phyloP scores from a whole-genome alignment of 2,888 invertebrate genomes.

The Anodontia alba region DNA sequence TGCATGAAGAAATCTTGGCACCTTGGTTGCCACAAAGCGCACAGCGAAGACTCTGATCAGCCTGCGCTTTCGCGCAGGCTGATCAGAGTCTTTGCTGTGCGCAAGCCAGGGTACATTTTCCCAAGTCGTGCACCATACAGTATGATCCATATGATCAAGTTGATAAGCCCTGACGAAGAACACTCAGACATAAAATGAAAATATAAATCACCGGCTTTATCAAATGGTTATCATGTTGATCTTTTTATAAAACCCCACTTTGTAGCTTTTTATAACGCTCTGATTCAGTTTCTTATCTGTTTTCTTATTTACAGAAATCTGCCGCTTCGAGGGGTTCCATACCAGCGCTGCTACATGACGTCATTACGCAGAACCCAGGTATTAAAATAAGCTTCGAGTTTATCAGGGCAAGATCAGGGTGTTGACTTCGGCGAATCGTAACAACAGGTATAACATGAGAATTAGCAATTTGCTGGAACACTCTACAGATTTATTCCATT shows the following conservation, averaged over 20 bases:
- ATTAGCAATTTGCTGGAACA: not conserved
- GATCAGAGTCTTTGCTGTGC: no score
- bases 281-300: slow-evolving; percentile 35
- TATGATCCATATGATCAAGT: slow-evolving; percentile 3
- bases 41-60: no score
- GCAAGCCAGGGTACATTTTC: no score
- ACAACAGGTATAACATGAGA: slow-evolving; percentile 1
- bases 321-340: slow-evolving; percentile 32
- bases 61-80: no score
- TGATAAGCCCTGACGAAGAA: slow-evolving; percentile 7
- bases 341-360: slow-evolving; percentile 50
- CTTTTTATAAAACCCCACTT: slow-evolving; percentile 38
- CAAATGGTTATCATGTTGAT: slow-evolving; percentile 32
- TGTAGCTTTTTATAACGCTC: slow-evolving; percentile 28
- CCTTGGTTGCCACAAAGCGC: no score
- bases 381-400: slow-evolving; percentile 28
- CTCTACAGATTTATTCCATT: not conserved
- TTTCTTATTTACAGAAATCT: slow-evolving; percentile 48
- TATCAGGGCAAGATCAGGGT: slow-evolving; percentile 54
- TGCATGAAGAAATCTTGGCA: no score
- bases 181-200: slow-evolving; percentile 12
- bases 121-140: no score
- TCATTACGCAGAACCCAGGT: slow-evolving; percentile 47
- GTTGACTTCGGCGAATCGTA: slow-evolving; percentile 46
- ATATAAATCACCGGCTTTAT: slow-evolving; percentile 15